Evolutionary conservation across 2,797 vertebrate species (phyloP), one percentile per base, ranked within the genome.

Genomic region (Chelon labrosus): DNA sequence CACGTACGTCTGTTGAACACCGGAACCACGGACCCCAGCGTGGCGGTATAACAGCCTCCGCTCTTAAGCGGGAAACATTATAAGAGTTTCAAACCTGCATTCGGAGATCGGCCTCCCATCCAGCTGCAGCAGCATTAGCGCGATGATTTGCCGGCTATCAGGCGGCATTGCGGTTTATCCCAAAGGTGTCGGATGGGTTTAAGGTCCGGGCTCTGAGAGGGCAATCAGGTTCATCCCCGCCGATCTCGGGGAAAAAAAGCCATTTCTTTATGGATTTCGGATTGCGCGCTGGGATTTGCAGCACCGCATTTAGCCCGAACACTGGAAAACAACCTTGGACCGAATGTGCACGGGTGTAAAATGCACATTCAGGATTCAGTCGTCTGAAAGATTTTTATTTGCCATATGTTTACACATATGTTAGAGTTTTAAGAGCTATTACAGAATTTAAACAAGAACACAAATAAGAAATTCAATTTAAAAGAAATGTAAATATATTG

Each of bases 1-100:
- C 31, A 35, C 31, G 7, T 41, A 13, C 8, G 11, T 13, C 11
- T 39, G 38, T 39, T 39, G 11, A 39, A 41, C 12, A 41, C 8
- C 10, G 8, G 12, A 41, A 41, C 39, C 39, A 41, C 10, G 7
- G 42, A 16, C 42, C 2, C 17, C 1, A 6, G 17, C 16, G 7
- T 3, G n/a, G 17, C 17, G 11, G 4, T 31, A 9, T 27, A 44
- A 53, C 50, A 47, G 20, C 17, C 17, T 70, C 31, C 22, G 7
- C 44, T 46, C 16, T 5, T 2, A 13, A 46, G 44, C 16, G 44
- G 44, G 38, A 39, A 39, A 39, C 7, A 12, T 39, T 41, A 4
- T 11, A 16, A 22, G 67, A 31, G 39, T 64, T 70, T 67, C 25
- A 27, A 71, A 52, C 49, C 42, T 19, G 73, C 47, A 68, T 69